Evolutionary conservation across 35 echinoderm and acorn worm species (phyloP).

Genomic region (Apostichopus californicus): DNA sequence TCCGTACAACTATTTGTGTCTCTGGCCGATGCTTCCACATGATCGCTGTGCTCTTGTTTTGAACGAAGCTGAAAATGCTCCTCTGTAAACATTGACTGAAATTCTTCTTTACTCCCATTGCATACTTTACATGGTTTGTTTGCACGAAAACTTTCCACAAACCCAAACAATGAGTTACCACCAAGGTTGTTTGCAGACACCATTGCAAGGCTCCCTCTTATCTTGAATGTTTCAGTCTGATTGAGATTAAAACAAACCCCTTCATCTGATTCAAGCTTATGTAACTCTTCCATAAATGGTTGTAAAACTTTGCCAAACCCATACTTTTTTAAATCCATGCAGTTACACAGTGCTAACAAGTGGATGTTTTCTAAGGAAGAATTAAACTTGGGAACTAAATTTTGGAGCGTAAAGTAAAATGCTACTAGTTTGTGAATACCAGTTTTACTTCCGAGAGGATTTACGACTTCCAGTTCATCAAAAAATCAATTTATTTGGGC

Average conservation of each 20-base stretch:
- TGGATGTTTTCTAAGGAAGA: slow-evolving; percentile 22
- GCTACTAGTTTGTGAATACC: slow-evolving; percentile 46
- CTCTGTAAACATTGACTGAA: neutral
- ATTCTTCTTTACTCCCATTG: neutral
- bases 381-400: slow-evolving; percentile 44
- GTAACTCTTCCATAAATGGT: too few species aligned
- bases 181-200: slow-evolving; percentile 14
- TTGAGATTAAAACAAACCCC: too few species aligned
- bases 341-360: slow-evolving; percentile 7
- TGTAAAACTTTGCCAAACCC: slow-evolving; percentile 47
- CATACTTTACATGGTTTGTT: neutral
- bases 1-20: too few species aligned
- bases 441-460: slow-evolving; percentile 51
- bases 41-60: neutral
- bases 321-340: slow-evolving; percentile 36
- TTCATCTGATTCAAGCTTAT: too few species aligned
- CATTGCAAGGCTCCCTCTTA: too few species aligned
- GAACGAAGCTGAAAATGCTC: neutral
- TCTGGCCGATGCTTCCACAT: neutral
- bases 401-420: slow-evolving; percentile 56
- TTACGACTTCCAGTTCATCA: slow-evolving; percentile 64
- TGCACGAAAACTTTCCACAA: slow-evolving; percentile 25
- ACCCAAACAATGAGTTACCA: neutral
- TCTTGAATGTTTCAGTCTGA: too few species aligned
- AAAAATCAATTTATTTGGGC: slow-evolving; percentile 45